Base-by-base conservation (phyloP, 1,140 invertebrate genomes). In the Leptopilina clavipes region DNA sequence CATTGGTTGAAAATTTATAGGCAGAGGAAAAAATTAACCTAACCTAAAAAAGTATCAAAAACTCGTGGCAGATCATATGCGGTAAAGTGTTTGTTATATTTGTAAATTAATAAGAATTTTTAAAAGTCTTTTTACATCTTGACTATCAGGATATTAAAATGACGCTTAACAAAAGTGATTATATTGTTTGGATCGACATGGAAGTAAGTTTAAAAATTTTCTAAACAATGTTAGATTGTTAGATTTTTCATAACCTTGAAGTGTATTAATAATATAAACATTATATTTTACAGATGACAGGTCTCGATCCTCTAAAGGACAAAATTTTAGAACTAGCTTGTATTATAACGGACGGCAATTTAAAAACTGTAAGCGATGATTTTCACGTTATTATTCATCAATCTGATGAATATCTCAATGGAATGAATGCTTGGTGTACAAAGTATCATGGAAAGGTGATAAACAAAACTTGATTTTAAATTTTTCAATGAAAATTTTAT, bases 291-390 rank as follows among this genome's bases (percentile, higher is more conserved):
- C n/a, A 90, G 89, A 82, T 90, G 82, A 85, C 85, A 37, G 94
- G 94, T 6, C 88, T 99, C 12, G 92, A 98, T 89, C 85, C 95
- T 70, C 91, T 94, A 0, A 94, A 91, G 76, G 94, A 97, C 87
- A 92, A 94, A 76, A 96, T 99, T 37, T 87, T 99, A 79, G 98
- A 99, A 92, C 93, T 98, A 76, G 95, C 96, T 0, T 97, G 96
- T 87, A 85, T 98, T 43, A 91, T 99, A 31, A 98, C 97, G 0
- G 96, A 98, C 89, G 90, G 90, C 14, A 84, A 98, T 71, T 89
- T 98, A 6, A 94, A 97, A 81, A 89, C 97, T 7, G 88, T 97
- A 48, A 95, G 94, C 14, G 93, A 96, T 87, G 94, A 94, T 65
- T 94, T 95, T 7, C 91, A 94, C 85, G 87, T 98, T n/a, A 90